Evolutionary conservation across 2,113 vertebrate genomes (phyloP).

Genomic region (Saguinus imperator): DNA sequence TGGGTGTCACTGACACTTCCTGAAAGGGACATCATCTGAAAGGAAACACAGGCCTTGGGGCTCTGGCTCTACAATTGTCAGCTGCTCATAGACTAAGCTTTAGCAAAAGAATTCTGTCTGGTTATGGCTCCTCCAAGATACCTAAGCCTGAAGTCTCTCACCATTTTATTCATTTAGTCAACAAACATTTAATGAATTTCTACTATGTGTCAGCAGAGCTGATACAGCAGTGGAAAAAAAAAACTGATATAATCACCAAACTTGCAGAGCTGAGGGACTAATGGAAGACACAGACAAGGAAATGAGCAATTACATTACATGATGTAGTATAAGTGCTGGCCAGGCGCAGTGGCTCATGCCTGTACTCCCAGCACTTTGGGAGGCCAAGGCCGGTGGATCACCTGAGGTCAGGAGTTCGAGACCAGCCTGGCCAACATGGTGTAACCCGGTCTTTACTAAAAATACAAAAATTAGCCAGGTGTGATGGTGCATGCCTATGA

Average conservation of each 20-base stretch:
- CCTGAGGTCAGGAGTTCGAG: too few species aligned
- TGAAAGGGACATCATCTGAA: background rate
- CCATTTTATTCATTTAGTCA: constrained; percentile 42
- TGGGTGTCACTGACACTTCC: background rate
- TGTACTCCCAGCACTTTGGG: too few species aligned
- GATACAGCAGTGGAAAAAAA: background rate
- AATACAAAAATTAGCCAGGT: too few species aligned
- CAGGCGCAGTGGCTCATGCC: too few species aligned
- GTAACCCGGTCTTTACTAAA: too few species aligned
- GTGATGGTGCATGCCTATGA: too few species aligned
- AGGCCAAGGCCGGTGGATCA: too few species aligned
- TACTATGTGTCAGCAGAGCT: background rate
- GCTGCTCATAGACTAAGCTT: background rate
- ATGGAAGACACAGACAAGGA: constrained; percentile 1
- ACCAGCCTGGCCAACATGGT: too few species aligned
- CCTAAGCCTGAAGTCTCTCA: background rate
- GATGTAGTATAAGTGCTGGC: background rate
- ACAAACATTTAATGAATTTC: constrained; percentile 35
- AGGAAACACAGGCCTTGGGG: background rate
- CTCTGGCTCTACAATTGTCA: background rate
- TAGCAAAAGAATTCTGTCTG: constrained; percentile 22
- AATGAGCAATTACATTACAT: background rate
- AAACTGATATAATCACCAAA: constrained; percentile 12
- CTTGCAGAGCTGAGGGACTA: background rate
- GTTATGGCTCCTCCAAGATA: background rate